These are phyloP conservation scores for Eolophus roseicapilla DNA, from an alignment of 2,113 vertebrate species.

Conservation along the genomic window DNA sequence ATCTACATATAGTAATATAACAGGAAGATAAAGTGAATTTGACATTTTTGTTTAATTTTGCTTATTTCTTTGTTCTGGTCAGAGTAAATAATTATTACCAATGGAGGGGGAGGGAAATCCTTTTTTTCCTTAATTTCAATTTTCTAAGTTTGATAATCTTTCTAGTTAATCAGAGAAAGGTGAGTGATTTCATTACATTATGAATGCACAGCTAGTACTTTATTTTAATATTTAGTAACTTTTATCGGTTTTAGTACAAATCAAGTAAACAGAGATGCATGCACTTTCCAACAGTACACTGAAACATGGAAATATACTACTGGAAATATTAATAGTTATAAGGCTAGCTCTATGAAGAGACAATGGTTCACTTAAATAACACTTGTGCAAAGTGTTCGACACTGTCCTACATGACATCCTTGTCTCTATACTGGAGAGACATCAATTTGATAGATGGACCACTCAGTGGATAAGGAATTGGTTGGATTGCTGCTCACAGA, in stretches of 20 bases:
- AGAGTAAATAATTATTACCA: constrained; percentile 51
- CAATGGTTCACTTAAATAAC: neutral
- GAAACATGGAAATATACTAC: neutral
- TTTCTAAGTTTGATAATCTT: constrained; percentile 44
- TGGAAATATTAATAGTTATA: neutral
- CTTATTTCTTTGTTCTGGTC: constrained; percentile 32
- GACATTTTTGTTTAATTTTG: constrained; percentile 26
- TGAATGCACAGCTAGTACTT: neutral
- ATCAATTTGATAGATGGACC: too few species aligned
- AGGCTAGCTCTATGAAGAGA: neutral
- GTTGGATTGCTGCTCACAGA: too few species aligned
- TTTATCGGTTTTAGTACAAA: neutral
- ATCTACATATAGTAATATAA: neutral
- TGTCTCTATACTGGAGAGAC: too few species aligned
- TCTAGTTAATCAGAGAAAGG: constrained; percentile 18
- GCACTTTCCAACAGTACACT: neutral
- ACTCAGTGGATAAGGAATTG: too few species aligned
- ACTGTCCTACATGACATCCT: too few species aligned
- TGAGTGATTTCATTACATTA: constrained; percentile 22
- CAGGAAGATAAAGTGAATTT: constrained; percentile 24
- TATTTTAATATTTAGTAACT: neutral
- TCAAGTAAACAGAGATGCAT: neutral
- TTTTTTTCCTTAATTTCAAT: constrained; percentile 34
- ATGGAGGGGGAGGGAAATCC: neutral
- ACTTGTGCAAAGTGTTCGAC: too few species aligned